phyloP scores from a whole-genome alignment of 1,140 invertebrate genomes.

The Drosophila subpulchrella region DNA sequence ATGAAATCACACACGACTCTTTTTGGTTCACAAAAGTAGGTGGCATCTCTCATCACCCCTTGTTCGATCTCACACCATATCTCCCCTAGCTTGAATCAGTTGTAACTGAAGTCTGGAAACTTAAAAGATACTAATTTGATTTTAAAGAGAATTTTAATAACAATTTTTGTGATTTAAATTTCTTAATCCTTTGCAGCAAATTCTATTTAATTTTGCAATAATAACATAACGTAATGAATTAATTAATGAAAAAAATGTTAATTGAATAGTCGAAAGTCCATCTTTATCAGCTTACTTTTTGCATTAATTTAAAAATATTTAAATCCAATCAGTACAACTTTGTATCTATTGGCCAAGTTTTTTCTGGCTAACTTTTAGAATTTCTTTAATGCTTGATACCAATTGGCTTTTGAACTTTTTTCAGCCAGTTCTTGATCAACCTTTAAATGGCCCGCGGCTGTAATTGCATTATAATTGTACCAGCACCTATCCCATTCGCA shows the following conservation, averaged over 20 bases:
- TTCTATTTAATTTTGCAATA: too few relatives aligned
- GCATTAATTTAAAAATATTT: too few relatives aligned
- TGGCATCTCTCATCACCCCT: slow-evolving; percentile 2
- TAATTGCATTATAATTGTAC: slow-evolving; percentile 40
- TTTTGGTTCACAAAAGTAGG: slow-evolving; percentile 9
- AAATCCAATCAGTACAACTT: too few relatives aligned
- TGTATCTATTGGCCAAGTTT: too few relatives aligned
- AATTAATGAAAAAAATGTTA: too few relatives aligned
- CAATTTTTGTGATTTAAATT: not conserved
- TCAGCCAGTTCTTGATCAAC: not conserved
- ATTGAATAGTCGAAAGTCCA: too few relatives aligned
- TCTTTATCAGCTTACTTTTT: too few relatives aligned
- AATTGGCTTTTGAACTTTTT: slow-evolving; percentile 15
- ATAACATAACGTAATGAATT: too few relatives aligned
- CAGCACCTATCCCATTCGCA: slow-evolving; percentile 4
- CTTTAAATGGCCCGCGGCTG: not conserved
- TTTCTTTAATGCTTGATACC: not conserved
- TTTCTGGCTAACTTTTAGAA: too few relatives aligned
- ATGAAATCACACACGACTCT: slow-evolving; percentile 1
- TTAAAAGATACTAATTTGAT: not conserved
- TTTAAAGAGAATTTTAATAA: not conserved
- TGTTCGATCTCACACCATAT: not conserved
- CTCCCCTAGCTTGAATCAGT: not conserved
- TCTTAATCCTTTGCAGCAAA: not conserved
- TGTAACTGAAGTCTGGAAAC: not conserved